Conservation (phyloP, 1,140 invertebrate species). For the Wasmannia auropunctata region DNA sequence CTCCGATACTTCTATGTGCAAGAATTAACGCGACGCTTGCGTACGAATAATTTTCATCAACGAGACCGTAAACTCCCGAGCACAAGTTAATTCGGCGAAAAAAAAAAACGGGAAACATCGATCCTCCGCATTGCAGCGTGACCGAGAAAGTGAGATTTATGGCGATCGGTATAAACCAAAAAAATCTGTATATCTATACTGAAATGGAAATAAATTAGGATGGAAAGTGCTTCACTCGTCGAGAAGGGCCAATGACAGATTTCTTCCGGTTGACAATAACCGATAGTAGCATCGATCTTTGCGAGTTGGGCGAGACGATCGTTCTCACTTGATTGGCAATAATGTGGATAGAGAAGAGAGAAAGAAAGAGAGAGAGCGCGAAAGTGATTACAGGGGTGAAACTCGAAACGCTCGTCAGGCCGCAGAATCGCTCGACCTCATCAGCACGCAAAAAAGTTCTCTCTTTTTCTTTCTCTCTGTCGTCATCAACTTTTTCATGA, state of each 20-base stretch:
- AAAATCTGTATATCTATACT: not conserved
- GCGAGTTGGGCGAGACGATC: not conserved
- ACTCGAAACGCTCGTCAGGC: not conserved
- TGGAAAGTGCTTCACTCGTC: not conserved
- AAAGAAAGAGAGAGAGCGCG: too few relatives aligned
- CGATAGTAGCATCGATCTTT: not conserved
- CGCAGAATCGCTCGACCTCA: not conserved
- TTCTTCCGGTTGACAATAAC: not conserved
- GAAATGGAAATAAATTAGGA: not conserved
- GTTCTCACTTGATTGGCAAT: slow-evolving; percentile 19
- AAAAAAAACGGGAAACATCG: not conserved
- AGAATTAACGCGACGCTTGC: not conserved
- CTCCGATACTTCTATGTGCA: not conserved
- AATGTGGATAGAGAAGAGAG: slow-evolving; percentile 34
- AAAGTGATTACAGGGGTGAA: slow-evolving; percentile 12
- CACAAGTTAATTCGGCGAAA: not conserved
- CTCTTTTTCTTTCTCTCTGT: not conserved
- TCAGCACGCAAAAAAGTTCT: slow-evolving; percentile 9
- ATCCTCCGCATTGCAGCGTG: not conserved
- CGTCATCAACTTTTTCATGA: slow-evolving; percentile 13
- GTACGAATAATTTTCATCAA: not conserved
- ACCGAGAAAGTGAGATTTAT: not conserved
- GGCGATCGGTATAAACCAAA: not conserved
- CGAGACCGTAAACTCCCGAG: not conserved
- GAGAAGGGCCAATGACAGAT: not conserved